Base-by-base conservation (phyloP, 2,888 invertebrate genomes). In the Drosophila birchii region DNA sequence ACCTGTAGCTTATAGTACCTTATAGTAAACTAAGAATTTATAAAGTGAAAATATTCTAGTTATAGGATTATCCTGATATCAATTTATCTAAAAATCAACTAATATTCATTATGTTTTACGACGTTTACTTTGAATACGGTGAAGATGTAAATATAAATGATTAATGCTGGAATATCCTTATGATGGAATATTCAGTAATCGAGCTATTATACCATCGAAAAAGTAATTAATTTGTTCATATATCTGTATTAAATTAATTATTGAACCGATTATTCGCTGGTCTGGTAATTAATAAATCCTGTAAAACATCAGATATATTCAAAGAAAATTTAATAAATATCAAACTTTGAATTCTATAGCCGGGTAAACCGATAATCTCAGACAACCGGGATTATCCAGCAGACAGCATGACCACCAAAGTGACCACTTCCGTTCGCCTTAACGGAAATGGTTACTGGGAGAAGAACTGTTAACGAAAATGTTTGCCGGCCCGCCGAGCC, bases 401-500 rank as follows among this genome's bases (percentile, higher is more conserved):
- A 72, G 66, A 60, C 73, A 60, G 59, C 54, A 45, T 61, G 68
- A 44, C 75, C 67, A 75, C 45, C 47, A 32, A 43, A 38, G 36
- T 34, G 36, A 43, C 63, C 59, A 86, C 76, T 81, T 86, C 86
- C 86, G 88, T 81, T 84, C 51, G 56, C 47, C 66, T 69, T 75
- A 85, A 78, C 86, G 86, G 88, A 86, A 70, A 83, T 78, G 23
- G 51, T 53, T 53, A 53, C 51, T 36, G 34, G 38, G 58, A 47
- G 47, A 32, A 34, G 75, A 85, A 86, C 86, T 77, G 85, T 84
- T 84, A 86, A 78, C 79, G 77, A 81, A 84, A 80, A 78, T 69
- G 59, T 61, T 56, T 69, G 53, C 69, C 76, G 61, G 43, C 49
- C 60, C 58, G 58, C 47, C 61, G 56, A 60, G 75, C 73, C 78